Evolutionary conservation across 2,113 vertebrate genomes (phyloP).

Genomic region (Craseonycteris thonglongyai): DNA sequence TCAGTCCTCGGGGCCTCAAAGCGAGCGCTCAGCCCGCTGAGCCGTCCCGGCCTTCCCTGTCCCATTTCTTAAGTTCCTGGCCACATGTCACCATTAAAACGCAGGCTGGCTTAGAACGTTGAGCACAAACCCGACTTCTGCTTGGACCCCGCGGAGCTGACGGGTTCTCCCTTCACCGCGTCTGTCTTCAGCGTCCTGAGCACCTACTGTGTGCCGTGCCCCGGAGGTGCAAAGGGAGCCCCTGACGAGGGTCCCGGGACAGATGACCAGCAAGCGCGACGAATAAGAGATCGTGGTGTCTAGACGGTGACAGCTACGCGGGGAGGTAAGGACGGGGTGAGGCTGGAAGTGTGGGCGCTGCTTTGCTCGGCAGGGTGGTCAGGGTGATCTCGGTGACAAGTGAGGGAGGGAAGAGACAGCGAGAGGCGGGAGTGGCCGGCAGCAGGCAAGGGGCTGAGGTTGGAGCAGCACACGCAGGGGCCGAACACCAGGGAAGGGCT

Average conservation of each 20-base stretch:
- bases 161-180: fast-evolving
- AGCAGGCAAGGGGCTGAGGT: too few relatives aligned
- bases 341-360: fast-evolving
- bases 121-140: neutral
- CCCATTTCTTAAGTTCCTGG: neutral
- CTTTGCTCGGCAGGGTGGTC: fast-evolving
- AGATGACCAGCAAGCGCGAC: fast-evolving
- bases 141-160: neutral
- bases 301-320: fast-evolving
- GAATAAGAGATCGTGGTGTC: fast-evolving
- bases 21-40: too few relatives aligned
- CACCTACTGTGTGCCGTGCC: fast-evolving
- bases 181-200: neutral
- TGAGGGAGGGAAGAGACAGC: too few relatives aligned
- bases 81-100: neutral
- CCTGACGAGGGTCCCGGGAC: neutral
- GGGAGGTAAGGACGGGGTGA: neutral
- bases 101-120: neutral
- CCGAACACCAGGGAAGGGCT: too few relatives aligned
- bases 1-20: too few relatives aligned
- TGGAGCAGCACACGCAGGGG: too few relatives aligned
- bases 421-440: too few relatives aligned
- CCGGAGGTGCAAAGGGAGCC: fast-evolving
- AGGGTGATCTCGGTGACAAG: neutral
- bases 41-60: neutral